Evolutionary conservation across 1,140 invertebrate genomes (phyloP).

Genomic region (Diuraphis noxia): DNA sequence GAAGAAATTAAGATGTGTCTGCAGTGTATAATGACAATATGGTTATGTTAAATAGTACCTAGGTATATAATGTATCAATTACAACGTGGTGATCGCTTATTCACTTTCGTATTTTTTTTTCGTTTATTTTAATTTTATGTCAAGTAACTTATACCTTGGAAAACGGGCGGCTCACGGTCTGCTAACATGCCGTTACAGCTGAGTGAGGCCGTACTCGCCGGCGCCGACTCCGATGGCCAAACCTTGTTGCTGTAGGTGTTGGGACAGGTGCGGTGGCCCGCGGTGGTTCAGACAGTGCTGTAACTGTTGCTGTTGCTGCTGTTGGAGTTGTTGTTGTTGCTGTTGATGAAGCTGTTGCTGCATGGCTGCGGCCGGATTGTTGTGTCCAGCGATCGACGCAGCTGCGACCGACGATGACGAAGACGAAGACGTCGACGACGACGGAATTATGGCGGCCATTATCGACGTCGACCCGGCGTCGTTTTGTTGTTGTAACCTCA

Average conservation of each 20-base stretch:
- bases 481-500: conserved; percentile 32
- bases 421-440: conserved; percentile 36
- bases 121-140: conserved; percentile 9
- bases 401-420: conserved; percentile 33
- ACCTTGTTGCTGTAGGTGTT: conserved; percentile 40
- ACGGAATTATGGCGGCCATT: neutral
- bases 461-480: conserved; percentile 16
- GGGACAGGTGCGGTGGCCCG: conserved; percentile 20
- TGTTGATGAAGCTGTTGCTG: conserved; percentile 54
- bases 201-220: conserved; percentile 43
- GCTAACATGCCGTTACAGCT: conserved; percentile 44
- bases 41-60: neutral
- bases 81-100: neutral
- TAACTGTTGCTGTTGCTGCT: conserved; percentile 58
- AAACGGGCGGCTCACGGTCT: neutral
- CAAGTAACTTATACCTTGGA: conserved; percentile 50
- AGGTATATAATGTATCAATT: neutral
- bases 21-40: neutral
- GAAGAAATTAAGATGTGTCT: neutral
- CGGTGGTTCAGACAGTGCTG: conserved; percentile 44
- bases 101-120: neutral
- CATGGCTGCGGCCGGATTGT: conserved; percentile 51
- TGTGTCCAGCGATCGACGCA: neutral
- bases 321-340: conserved; percentile 58
- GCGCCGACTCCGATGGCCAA: conserved; percentile 14